These are phyloP conservation scores for Coremacera marginata DNA, from an alignment of 2,888 invertebrate genomes.

Conservation along the genomic window DNA sequence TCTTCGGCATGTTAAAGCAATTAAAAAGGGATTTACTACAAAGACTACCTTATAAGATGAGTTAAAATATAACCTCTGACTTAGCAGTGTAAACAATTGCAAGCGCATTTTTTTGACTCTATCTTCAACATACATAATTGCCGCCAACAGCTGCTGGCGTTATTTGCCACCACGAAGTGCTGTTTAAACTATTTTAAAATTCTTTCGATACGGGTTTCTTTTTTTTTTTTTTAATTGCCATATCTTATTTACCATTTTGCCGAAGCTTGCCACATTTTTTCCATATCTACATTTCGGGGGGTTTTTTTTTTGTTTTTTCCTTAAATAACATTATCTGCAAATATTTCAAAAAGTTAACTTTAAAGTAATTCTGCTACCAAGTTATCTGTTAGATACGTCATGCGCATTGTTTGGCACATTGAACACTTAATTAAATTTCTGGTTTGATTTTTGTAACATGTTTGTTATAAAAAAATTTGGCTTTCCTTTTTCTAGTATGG, in stretches of 20 bases:
- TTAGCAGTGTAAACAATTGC: neutral
- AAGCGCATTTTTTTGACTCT: neutral
- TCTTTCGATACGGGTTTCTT: conserved; percentile 23
- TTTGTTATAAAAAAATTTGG: neutral
- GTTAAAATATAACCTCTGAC: neutral
- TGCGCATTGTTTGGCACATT: neutral
- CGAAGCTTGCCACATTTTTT: conserved; percentile 12
- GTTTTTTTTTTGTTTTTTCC: neutral
- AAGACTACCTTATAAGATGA: neutral
- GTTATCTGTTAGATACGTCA: neutral
- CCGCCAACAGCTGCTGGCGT: neutral
- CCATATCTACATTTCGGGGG: conserved; percentile 11
- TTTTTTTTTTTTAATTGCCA: neutral
- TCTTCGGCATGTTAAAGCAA: neutral
- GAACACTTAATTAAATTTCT: neutral
- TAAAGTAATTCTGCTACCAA: conserved; percentile 1
- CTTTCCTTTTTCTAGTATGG: neutral
- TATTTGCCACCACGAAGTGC: conserved; percentile 7
- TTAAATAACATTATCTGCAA: neutral
- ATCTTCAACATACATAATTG: neutral
- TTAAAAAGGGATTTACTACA: conserved; percentile 8
- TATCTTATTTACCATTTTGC: conserved; percentile 6
- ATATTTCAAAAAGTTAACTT: neutral
- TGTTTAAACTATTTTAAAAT: conserved; percentile 9
- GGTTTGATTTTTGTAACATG: neutral